Conservation (phyloP, 2,888 invertebrate species). For the Dyspetes luteomarginatus region DNA sequence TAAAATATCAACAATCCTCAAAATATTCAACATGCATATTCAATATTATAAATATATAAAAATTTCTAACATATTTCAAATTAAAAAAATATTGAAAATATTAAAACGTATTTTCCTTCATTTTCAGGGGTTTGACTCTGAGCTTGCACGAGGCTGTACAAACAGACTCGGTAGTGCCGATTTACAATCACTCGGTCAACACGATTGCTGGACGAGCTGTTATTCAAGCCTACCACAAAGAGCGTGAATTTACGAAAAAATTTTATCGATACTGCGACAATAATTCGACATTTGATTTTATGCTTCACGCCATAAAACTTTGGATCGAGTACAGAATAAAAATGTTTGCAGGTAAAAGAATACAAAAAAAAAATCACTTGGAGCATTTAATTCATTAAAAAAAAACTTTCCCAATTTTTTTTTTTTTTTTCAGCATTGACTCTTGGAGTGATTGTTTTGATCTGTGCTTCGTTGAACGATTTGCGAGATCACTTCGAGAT, state of each 20-base stretch:
- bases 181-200: constrained; percentile 72
- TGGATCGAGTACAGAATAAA: constrained; percentile 75
- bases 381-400: no score
- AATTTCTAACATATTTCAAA: not conserved
- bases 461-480: constrained; percentile 65
- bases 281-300: constrained; percentile 72
- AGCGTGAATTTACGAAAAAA: constrained; percentile 73
- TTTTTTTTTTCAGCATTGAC: constrained; percentile 57
- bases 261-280: constrained; percentile 74
- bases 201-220: constrained; percentile 72
- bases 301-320: constrained; percentile 73
- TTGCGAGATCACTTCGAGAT: constrained; percentile 67
- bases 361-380: not conserved
- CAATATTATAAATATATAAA: no score
- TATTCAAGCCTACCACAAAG: constrained; percentile 75
- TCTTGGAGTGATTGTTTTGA: constrained; percentile 62
- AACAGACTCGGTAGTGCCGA: constrained; percentile 70
- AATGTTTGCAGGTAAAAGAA: constrained; percentile 69
- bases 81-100: not conserved
- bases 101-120: not conserved
- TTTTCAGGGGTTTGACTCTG: constrained; percentile 68
- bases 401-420: not conserved
- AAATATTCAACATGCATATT: no score
- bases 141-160: constrained; percentile 70
- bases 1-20: no score